Evolutionary conservation across 2,113 vertebrate species (phyloP), one percentile per base, ranked within the genome.

Genomic region (Trogon melanurus): DNA sequence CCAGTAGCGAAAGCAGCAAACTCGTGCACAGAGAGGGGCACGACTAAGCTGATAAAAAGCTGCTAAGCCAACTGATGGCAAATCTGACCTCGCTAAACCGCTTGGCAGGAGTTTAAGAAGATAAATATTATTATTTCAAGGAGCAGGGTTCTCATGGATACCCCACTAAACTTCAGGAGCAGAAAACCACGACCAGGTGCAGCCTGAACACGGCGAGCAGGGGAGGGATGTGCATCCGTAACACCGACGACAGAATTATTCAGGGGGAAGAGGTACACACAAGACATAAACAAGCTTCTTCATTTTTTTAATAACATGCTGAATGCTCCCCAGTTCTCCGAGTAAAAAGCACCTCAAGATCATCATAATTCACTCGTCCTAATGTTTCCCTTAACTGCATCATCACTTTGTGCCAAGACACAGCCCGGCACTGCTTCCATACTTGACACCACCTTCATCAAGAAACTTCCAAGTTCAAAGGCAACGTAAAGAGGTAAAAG

Each of bases 111-210:
- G 66, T 47, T 88, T 50, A 73, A 58, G 13, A 64, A 65, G 64
- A 58, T 57, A 82, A 79, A 70, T 67, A 54, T 22, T 82, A 79
- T 47, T 74, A 26, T 72, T 89, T 78, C 44, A 64, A 66, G 45
- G 30, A 90, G 29, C 10, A 65, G 62, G 48, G 74, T 66, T 71
- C 47, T 85, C 61, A 51, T 2, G 11, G 62, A 72, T 57, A 76
- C 21, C 9, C 45, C 62, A 61, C 75, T 61, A 76, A 88, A 60
- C 30, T 48, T 53, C 6, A 65, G 26, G 60, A 89, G 67, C 0
- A 58, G 32, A 71, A 85, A 74, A 26, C 2, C 23, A 48, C 0
- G 0, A 45, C 20, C 51, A 29, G 5, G n/a, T 15, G 15, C 17
- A 79, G 75, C 10, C 36, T 22, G 34, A 74, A 61, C 10, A 13